Evolutionary conservation across 2,113 vertebrate species (phyloP), one percentile per base, ranked within the genome.

Genomic region (Aptenodytes patagonicus): DNA sequence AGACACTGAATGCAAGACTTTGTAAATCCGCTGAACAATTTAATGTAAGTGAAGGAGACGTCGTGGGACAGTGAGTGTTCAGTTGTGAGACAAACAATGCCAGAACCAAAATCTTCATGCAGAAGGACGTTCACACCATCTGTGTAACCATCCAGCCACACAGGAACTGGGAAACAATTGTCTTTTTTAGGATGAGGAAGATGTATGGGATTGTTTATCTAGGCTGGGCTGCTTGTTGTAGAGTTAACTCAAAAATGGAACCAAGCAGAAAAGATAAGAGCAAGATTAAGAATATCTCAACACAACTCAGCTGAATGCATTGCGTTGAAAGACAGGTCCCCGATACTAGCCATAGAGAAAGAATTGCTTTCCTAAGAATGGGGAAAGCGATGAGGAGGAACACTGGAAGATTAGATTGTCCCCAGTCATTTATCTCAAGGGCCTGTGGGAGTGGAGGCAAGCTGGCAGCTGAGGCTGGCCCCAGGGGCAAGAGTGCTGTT

Each of bases 381-480:
- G 13, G 7, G 24, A 49, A 51, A 65, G 26, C 1, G 5, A n/a
- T 21, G 40, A 78, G 15, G 31, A 91, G 76, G 38, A 64, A 24
- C 20, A 14, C 25, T 55, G 75, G 57, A 64, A 58, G 52, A 47
- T 22, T 11, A 44, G 19, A 11, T 36, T 55, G 34, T 61, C 64
- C 19, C 7, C 25, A 32, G 31, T 6, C 8, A 9, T 88, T 93
- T 88, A 25, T 60, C 36, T 62, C 44, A 83, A 47, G 19, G 15
- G 19, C 8, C 8, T 21, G 15, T 0, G 0, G 42, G 42, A 88
- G 2, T 21, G 19, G n/a, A 51, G 34, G 42, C 20, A 66, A 72
- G 32, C 32, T 68, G 38, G 38, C 17, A 66, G 36, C 61, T 66
- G 55, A 78, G 21, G 34, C 29, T 95, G 60, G 7, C 24, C 13